Percentiles rank a stretch among this genome's conserved stretches.
These are phyloP conservation scores for Intellagama lesueurii DNA, from an alignment of 2,797 vertebrate genomes.

Conservation along the genomic window DNA sequence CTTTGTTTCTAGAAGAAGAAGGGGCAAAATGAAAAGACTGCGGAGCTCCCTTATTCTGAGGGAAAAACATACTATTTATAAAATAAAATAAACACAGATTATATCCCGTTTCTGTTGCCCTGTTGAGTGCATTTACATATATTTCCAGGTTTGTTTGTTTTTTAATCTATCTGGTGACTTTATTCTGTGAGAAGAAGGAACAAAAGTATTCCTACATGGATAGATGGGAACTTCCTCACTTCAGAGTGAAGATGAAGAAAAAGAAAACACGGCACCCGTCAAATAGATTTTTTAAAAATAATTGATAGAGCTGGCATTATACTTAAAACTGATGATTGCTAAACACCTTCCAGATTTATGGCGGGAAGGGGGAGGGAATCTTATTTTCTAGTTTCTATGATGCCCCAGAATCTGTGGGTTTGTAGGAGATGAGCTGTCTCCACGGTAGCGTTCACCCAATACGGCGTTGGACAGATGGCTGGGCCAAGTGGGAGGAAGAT, in stretches of 20 bases:
- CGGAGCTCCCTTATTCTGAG: slow-evolving; percentile 5
- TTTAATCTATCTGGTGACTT: too few relatives aligned
- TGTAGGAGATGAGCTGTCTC: background rate
- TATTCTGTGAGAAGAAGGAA: too few relatives aligned
- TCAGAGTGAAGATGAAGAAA: too few relatives aligned
- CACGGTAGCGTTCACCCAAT: background rate
- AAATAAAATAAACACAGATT: slow-evolving; percentile 53
- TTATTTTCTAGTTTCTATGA: background rate
- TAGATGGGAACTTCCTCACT: too few relatives aligned
- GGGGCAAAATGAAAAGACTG: background rate
- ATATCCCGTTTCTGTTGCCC: slow-evolving; percentile 10
- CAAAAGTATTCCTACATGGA: too few relatives aligned
- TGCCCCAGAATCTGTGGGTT: slow-evolving; percentile 6
- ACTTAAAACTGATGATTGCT: slow-evolving; percentile 12
- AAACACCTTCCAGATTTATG: slow-evolving; percentile 19
- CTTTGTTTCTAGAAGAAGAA: background rate
- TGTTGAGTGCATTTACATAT: too few relatives aligned
- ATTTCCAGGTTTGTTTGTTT: background rate
- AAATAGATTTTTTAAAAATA: slow-evolving; percentile 19
- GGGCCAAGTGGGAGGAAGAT: background rate
- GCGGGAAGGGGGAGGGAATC: too few relatives aligned
- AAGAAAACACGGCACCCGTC: background rate
- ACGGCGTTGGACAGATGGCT: slow-evolving; percentile 16
- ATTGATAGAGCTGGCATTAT: slow-evolving; percentile 43
- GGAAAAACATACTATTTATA: slow-evolving; percentile 61